Evolutionary conservation across 2,888 invertebrate genomes (phyloP), one percentile per base, ranked within the genome.

Genomic region (Chaitophorus viminalis): DNA sequence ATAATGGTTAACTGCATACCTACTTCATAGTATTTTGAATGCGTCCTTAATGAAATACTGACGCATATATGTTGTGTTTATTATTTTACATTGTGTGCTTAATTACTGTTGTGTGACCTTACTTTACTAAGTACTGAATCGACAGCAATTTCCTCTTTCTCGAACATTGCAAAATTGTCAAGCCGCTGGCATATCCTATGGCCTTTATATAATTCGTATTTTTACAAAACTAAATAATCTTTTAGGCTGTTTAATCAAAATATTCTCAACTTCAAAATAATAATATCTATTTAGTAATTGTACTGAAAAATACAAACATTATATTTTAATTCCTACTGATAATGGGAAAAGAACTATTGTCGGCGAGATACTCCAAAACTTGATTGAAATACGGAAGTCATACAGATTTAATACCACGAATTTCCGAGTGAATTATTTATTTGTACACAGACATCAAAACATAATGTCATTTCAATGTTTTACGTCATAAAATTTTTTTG

Each of bases 81-180:
- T 82, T 82, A 3, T 72, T 82, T n/a, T 72, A 52, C 33, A n/a
- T 72, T 54, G 46, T 82, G 52, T 72, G 46, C 72, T 82, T 82
- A 33, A 46, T 70, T 82, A 82, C 70, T 46, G 52, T 31, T 46
- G 6, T 70, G 31, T 82, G 82, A 70, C 25, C 46, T 70, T 31
- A 46, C 39, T 25, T 29, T 11, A 46, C 39, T 54, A 54, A 68
- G n/a, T 68, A 46, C 65, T 39, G 65, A 21, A 29, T 79, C n/a
- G 18, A 25, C 68, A 8, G 21, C 11, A 2, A 81, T 46, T 70
- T 81, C 68, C 68, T 81, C 39, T 46, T 79, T 21, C 31, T 46
- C n/a, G 4, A 60, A 39, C 39, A 39, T 0, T 21, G 21, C 18
- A 21, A 8, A 68, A 82, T 11, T 46, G 14, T 5, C 1, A 31